Conservation (phyloP, 2,113 vertebrate species). For the Antechinus stuartii region DNA sequence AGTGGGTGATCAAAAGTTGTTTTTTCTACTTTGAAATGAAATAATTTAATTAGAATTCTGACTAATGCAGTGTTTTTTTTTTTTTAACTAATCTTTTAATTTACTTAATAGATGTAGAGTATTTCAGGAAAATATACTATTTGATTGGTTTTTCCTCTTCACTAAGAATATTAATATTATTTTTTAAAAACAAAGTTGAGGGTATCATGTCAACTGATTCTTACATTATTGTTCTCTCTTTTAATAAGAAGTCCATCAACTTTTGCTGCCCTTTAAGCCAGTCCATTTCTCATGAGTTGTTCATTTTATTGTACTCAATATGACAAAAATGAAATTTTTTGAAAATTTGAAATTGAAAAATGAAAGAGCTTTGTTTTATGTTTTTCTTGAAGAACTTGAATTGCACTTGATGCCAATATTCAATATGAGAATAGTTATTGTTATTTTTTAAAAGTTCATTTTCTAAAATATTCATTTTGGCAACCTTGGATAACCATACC, state of each 20-base stretch:
- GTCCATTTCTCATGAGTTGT: neutral
- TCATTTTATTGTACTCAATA: constrained; percentile 15
- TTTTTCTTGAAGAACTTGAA: neutral
- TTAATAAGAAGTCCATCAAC: neutral
- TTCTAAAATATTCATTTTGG: neutral
- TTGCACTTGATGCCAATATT: neutral
- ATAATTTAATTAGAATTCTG: neutral
- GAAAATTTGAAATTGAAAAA: too few relatives aligned
- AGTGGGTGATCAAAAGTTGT: neutral
- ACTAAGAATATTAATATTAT: neutral
- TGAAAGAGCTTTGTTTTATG: neutral
- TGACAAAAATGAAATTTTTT: neutral
- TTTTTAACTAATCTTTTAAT: neutral
- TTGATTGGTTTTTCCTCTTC: constrained; percentile 3
- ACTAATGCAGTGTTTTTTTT: neutral
- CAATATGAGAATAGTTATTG: neutral
- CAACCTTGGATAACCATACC: neutral
- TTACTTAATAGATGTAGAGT: neutral
- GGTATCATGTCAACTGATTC: neutral
- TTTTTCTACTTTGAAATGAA: neutral
- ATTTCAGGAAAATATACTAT: neutral
- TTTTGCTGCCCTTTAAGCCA: neutral
- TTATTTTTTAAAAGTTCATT: neutral
- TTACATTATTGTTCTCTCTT: neutral
- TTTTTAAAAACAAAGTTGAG: neutral